phyloP scores from a whole-genome alignment of 2,113 vertebrate genomes.

The Romanogobio albipinnatus region DNA sequence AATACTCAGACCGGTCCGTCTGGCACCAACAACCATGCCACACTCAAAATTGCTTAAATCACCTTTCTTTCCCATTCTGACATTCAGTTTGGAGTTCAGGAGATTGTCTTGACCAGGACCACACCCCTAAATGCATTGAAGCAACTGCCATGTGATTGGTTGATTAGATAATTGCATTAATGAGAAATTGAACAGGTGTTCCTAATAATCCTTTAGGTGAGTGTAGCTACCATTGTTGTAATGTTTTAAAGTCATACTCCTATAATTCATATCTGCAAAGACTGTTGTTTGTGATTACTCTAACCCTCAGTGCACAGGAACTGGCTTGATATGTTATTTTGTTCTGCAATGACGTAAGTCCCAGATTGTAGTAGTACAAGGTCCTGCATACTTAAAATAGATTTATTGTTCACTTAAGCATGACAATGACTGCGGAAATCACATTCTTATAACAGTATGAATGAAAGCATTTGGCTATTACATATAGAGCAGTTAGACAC shows the following conservation, averaged over 20 bases:
- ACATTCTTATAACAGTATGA: background rate
- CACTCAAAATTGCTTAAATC: too few relatives aligned
- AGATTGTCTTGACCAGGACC: too few relatives aligned
- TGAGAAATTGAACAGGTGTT: too few relatives aligned
- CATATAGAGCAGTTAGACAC: background rate
- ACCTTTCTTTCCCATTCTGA: too few relatives aligned
- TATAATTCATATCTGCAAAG: background rate
- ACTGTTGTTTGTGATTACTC: background rate
- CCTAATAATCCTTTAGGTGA: too few relatives aligned
- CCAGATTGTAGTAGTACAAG: slow-evolving; percentile 5
- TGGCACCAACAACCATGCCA: too few relatives aligned
- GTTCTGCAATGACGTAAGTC: slow-evolving; percentile 31
- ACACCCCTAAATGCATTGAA: too few relatives aligned
- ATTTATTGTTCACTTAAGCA: background rate
- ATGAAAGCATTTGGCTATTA: background rate
- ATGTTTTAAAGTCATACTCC: background rate
- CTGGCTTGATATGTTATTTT: slow-evolving; percentile 8
- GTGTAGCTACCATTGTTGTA: background rate
- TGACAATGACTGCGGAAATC: background rate
- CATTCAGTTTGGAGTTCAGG: too few relatives aligned
- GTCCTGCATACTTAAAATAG: slow-evolving; percentile 16
- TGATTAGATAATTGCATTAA: too few relatives aligned
- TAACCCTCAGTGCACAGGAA: slow-evolving; percentile 28
- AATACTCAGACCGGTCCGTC: too few relatives aligned
- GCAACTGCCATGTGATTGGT: too few relatives aligned